Evolutionary conservation across 1,140 invertebrate species (phyloP), one percentile per base, ranked within the genome.

Genomic region (Andricus grossulariae): DNA sequence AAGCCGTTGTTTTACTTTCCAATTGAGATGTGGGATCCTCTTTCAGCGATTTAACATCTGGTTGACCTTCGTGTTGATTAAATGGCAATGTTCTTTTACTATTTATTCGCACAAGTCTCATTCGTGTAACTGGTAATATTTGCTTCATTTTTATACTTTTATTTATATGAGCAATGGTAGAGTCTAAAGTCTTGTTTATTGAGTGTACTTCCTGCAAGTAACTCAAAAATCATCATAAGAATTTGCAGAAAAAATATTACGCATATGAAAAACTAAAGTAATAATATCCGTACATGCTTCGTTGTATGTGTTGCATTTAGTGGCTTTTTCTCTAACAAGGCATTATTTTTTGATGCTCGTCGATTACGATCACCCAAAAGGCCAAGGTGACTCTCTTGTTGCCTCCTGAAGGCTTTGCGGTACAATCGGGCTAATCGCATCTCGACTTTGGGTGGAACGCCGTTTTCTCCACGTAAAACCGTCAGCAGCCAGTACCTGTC

Each of bases 401-500:
- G 92, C 80, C 92, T 90, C 0, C 88, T 89, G 78, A 93, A 93
- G 0, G 93, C 93, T 4, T 90, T 87, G 57, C 86, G 87, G 82
- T 93, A 93, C 18, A 93, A 84, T 54, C 88, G 84, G 6, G 92
- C 92, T 73, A 93, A 82, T 66, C 90, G 85, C 21, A 92, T 78
- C 80, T 93, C 92, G 11, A 93, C 85, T 72, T 90, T 89, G 2
- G 86, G 82, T 25, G 88, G 90, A 25, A 90, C 83, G 2, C 70
- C 82, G 76, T 87, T 87, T 3, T 88, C 88, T 49, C 93, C 86
- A 82, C 93, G 86, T 55, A 97, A 92, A 45, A 96, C 95, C 4
- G 96, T 97, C 2, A 97, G 86, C 50, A 97, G 87, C 96, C 96
- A 97, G 88, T 96, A 97, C 32, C 95, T 91, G 39, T 71, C 21